Conservation (phyloP, 1,140 invertebrate genomes). For the Drosophila tsacasi region DNA sequence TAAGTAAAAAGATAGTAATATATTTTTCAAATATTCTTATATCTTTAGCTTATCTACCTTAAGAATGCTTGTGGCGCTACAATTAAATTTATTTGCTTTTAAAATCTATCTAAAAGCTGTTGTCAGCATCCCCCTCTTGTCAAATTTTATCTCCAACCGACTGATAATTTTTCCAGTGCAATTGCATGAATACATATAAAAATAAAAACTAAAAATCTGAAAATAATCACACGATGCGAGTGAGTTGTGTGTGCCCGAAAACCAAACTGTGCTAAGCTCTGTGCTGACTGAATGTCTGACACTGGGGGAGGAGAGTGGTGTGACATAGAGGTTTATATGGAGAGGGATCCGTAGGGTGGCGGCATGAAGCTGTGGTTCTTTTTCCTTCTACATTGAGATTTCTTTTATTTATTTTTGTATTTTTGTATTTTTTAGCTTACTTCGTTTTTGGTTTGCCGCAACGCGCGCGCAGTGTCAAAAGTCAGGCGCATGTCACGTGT, state of each 20-base stretch:
- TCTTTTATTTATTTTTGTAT: slow-evolving; percentile 46
- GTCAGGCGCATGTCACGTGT: slow-evolving; percentile 81
- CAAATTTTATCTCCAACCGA: background rate
- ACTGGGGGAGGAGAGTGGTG: slow-evolving; percentile 9
- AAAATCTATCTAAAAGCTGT: background rate
- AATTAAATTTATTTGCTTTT: background rate
- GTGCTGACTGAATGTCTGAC: slow-evolving; percentile 36
- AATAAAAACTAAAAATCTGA: slow-evolving; percentile 46
- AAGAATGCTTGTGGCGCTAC: background rate
- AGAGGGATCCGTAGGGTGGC: slow-evolving; percentile 12
- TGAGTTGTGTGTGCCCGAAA: slow-evolving; percentile 51
- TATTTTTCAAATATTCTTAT: too few species aligned
- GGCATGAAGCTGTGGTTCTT: slow-evolving; percentile 15
- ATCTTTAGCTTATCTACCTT: background rate
- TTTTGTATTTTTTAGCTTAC: slow-evolving; percentile 22
- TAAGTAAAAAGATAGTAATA: too few species aligned
- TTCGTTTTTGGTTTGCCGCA: slow-evolving; percentile 29
- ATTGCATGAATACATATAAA: slow-evolving; percentile 30
- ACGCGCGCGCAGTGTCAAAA: slow-evolving; percentile 68
- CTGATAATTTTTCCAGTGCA: slow-evolving; percentile 7
- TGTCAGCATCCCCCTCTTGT: too few species aligned
- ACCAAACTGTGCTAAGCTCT: slow-evolving; percentile 57
- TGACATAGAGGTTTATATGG: slow-evolving; percentile 10
- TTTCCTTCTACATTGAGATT: slow-evolving; percentile 25
- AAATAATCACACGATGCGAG: slow-evolving; percentile 77